Conservation (phyloP, 1,140 invertebrate genomes). For the Monomorium pharaonis region DNA sequence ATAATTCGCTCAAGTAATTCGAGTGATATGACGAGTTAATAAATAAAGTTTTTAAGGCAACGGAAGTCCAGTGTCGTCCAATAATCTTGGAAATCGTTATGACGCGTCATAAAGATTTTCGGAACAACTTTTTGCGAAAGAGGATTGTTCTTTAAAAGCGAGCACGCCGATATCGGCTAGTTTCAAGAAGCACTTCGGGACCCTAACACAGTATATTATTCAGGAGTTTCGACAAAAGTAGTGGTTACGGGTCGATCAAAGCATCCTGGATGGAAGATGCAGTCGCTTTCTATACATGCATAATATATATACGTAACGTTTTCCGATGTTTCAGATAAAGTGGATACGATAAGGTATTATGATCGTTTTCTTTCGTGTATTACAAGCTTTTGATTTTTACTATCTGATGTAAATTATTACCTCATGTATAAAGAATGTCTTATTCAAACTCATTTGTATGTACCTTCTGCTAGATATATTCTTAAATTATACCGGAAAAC, state of each 20-base stretch:
- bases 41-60: not conserved
- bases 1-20: not conserved
- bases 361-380: constrained; percentile 11
- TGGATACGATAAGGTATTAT: constrained; percentile 1
- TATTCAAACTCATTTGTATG: constrained; percentile 1
- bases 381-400: constrained; percentile 31
- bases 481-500: not conserved
- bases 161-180: constrained; percentile 5
- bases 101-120: constrained; percentile 11
- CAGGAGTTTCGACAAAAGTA: constrained; percentile 43
- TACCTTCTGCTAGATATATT: constrained; percentile 1
- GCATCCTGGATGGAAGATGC: constrained; percentile 9
- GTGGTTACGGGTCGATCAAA: constrained; percentile 32
- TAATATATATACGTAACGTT: constrained; percentile 39
- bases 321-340: constrained; percentile 38
- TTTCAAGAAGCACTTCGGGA: constrained; percentile 23
- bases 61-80: not conserved
- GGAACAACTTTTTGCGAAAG: constrained; percentile 21
- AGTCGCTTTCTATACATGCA: constrained; percentile 50
- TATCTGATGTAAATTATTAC: constrained; percentile 10
- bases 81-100: constrained; percentile 17
- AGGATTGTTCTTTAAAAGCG: constrained; percentile 52
- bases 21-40: not conserved
- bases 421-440: not conserved
- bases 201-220: constrained; percentile 52